Percentiles rank a stretch among this genome's conserved stretches.
These are phyloP conservation scores for Drosophila lacertosa DNA, from an alignment of 1,140 invertebrate species.

Conservation along the genomic window DNA sequence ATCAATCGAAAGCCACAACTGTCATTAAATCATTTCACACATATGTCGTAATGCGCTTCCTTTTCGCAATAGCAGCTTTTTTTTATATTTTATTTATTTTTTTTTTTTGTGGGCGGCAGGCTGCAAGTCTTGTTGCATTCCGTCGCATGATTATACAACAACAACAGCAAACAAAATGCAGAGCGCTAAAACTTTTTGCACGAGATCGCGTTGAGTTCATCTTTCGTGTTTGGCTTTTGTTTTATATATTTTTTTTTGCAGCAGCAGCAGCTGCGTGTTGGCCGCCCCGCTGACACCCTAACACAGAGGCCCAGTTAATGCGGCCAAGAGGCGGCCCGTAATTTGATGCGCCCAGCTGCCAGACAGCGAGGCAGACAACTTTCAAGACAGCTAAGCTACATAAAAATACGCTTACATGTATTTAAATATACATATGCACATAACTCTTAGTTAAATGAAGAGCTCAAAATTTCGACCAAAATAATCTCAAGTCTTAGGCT, in stretches of 20 bases:
- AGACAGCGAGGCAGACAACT: slow-evolving; percentile 40
- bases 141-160: slow-evolving; percentile 37
- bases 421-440: too few species aligned
- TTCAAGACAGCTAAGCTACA: slow-evolving; percentile 11
- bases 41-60: slow-evolving; percentile 35
- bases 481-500: slow-evolving; percentile 15
- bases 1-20: slow-evolving; percentile 63
- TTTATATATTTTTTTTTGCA: too few species aligned
- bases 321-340: slow-evolving; percentile 27
- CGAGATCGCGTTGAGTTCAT: not conserved
- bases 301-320: slow-evolving; percentile 65
- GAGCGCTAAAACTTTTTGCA: too few species aligned
- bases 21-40: slow-evolving; percentile 8
- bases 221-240: slow-evolving; percentile 32
- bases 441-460: slow-evolving; percentile 7
- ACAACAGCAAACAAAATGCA: not conserved
- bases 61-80: slow-evolving; percentile 31
- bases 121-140: slow-evolving; percentile 11
- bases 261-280: slow-evolving; percentile 36
- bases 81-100: too few species aligned
- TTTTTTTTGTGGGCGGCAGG: slow-evolving; percentile 9
- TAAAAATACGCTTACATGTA: not conserved
- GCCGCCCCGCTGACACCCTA: slow-evolving; percentile 66
- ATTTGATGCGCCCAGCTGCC: slow-evolving; percentile 29
- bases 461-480: slow-evolving; percentile 9